Percentiles rank a stretch among this genome's conserved stretches.
These are phyloP conservation scores for Eupithecia inturbata DNA, from an alignment of 2,888 invertebrate species.

Conservation along the genomic window DNA sequence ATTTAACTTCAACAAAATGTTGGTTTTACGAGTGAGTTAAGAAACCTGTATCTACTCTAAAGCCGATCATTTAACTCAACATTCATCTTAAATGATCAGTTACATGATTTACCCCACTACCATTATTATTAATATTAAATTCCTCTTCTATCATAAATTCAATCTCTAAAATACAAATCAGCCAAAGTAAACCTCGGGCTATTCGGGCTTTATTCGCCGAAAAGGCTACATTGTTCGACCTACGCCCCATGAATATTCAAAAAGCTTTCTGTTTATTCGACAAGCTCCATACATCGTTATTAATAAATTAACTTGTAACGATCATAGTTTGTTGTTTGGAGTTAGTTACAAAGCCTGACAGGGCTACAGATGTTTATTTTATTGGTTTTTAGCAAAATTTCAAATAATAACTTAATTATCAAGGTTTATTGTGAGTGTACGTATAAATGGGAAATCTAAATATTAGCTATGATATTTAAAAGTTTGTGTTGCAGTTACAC, in stretches of 20 bases:
- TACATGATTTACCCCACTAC: not conserved
- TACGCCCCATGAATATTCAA: slow-evolving; percentile 46
- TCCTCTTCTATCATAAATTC: slow-evolving; percentile 5
- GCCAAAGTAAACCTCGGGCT: slow-evolving; percentile 5
- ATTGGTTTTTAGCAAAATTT: not conserved
- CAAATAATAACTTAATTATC: not conserved
- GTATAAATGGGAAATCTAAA: not conserved
- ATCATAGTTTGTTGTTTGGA: slow-evolving; percentile 16
- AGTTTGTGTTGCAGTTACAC: too few species aligned
- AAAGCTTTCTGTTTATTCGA: slow-evolving; percentile 38
- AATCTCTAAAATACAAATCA: slow-evolving; percentile 17
- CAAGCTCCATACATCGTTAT: slow-evolving; percentile 33
- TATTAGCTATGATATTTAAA: not conserved
- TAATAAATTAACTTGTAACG: slow-evolving; percentile 36
- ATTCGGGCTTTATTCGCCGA: slow-evolving; percentile 24
- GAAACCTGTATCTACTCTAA: too few species aligned
- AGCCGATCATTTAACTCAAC: not conserved
- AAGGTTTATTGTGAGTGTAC: not conserved
- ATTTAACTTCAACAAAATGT: too few species aligned
- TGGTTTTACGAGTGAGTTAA: too few species aligned
- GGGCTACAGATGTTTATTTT: not conserved
- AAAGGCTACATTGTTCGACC: slow-evolving; percentile 37
- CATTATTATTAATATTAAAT: not conserved
- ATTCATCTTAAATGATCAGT: not conserved
- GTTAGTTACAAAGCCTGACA: slow-evolving; percentile 11